Evolutionary conservation across 2,113 vertebrate genomes (phyloP).

Genomic region (Chloroceryle aenea): DNA sequence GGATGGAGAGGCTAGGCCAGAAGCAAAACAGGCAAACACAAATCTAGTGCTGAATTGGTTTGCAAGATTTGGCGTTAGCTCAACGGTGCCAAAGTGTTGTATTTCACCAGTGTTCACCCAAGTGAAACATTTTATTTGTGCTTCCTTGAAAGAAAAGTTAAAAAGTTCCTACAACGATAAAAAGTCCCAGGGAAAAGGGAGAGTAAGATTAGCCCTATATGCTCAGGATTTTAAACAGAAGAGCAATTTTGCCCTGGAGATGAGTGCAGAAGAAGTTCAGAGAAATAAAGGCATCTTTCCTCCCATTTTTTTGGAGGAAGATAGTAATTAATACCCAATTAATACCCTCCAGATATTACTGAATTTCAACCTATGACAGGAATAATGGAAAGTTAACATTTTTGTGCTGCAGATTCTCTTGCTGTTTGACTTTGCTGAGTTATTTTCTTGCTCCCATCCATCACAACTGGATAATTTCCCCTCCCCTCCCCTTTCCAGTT

Average conservation of each 20-base stretch:
- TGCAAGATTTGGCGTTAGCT: background rate
- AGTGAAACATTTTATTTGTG: background rate
- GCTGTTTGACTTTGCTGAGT: constrained; percentile 2
- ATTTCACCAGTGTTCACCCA: background rate
- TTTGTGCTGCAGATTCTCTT: background rate
- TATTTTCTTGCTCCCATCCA: constrained; percentile 16
- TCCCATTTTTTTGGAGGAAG: background rate
- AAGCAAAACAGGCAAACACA: background rate
- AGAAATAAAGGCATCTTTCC: background rate
- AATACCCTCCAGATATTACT: background rate
- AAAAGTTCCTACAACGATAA: background rate
- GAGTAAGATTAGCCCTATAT: background rate
- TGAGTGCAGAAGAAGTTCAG: background rate
- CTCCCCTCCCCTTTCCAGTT: background rate
- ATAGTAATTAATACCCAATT: background rate
- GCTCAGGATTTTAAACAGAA: background rate
- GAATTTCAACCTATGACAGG: background rate
- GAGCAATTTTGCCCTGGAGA: background rate
- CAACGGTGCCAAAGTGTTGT: background rate
- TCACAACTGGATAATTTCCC: background rate
- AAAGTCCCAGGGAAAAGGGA: background rate
- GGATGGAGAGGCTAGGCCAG: background rate
- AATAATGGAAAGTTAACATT: background rate
- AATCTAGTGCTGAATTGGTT: background rate
- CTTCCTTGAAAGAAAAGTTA: background rate